phyloP scores from a whole-genome alignment of 2,888 invertebrate species.

The Drosophila fulvimacula region DNA sequence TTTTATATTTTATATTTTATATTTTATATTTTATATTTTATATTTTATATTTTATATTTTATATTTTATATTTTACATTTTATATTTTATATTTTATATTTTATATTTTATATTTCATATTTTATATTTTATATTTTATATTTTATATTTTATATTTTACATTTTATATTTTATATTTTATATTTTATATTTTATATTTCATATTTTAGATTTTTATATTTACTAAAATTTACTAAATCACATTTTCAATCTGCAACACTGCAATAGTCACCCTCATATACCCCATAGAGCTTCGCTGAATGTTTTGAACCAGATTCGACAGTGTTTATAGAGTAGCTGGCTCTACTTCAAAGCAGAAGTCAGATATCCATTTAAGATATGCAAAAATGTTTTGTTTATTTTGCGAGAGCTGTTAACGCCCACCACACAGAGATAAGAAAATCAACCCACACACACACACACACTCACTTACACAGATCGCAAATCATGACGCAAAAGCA shows the following conservation, averaged over 20 bases:
- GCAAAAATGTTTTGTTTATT: constrained; percentile 47
- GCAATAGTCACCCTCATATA: background rate
- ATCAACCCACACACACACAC: background rate
- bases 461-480: constrained; percentile 2
- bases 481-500: constrained; percentile 13
- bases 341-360: constrained; percentile 25
- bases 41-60: too few species aligned
- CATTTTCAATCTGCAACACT: constrained; percentile 1
- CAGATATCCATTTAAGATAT: constrained; percentile 69
- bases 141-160: too few species aligned
- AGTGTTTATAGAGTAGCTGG: background rate
- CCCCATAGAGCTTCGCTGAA: background rate
- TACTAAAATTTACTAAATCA: too few species aligned
- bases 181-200: too few species aligned
- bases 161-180: too few species aligned
- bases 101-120: too few species aligned
- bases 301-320: background rate
- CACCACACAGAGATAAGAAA: constrained; percentile 31
- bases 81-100: too few species aligned
- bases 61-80: too few species aligned
- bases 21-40: too few species aligned
- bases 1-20: too few species aligned
- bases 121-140: too few species aligned
- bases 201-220: too few species aligned
- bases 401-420: constrained; percentile 43